Conservation (phyloP, 1,140 invertebrate genomes). For the Aphelenchoides avenae region DNA sequence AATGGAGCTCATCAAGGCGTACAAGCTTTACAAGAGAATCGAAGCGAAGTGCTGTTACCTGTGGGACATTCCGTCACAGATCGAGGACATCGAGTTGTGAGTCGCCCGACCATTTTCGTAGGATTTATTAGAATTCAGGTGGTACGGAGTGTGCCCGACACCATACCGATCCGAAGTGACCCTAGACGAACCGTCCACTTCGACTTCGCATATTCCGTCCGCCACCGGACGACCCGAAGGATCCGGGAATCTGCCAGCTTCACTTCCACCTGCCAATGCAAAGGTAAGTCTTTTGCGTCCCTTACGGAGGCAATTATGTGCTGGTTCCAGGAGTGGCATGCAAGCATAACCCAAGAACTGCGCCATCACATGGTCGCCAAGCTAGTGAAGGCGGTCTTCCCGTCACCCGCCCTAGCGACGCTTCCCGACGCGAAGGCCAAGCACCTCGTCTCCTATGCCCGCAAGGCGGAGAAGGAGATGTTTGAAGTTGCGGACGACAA, state of each 20-base stretch:
- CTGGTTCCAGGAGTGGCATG: neutral
- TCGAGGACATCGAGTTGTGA: too few relatives aligned
- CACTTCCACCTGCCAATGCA: constrained; percentile 40
- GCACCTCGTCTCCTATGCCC: neutral
- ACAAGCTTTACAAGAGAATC: too few relatives aligned
- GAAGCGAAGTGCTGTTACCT: too few relatives aligned
- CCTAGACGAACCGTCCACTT: too few relatives aligned
- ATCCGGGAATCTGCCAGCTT: constrained; percentile 42
- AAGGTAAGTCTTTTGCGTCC: constrained; percentile 19
- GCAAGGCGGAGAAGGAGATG: neutral
- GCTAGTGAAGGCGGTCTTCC: neutral
- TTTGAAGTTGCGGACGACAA: neutral
- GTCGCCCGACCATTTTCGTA: too few relatives aligned
- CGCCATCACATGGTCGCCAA: neutral
- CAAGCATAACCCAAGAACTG: neutral
- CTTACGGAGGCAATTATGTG: neutral
- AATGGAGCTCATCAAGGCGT: too few relatives aligned
- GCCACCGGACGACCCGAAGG: too few relatives aligned
- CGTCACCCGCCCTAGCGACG: neutral
- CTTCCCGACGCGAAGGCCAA: neutral
- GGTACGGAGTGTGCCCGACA: too few relatives aligned
- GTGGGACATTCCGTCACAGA: too few relatives aligned
- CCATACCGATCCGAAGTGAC: too few relatives aligned
- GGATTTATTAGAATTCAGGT: too few relatives aligned
- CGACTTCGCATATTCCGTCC: too few relatives aligned